Base-by-base conservation (phyloP, 1,140 invertebrate species). In the Campoletis sonorensis region DNA sequence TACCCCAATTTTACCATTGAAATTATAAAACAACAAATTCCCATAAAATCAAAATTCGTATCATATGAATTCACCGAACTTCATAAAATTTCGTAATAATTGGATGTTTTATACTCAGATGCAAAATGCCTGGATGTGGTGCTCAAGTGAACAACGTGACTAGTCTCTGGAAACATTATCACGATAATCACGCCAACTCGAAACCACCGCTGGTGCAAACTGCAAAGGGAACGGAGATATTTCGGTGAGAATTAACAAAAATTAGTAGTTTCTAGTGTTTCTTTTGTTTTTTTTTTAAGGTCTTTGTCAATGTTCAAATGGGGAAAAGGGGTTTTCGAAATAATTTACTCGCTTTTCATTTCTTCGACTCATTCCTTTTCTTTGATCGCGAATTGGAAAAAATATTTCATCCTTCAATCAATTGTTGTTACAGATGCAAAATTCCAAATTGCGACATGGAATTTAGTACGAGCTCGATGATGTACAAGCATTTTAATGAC, bases 121-220 rank as follows among this genome's bases (percentile, higher is more conserved):
- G 91, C 71, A 92, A 92, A 84, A 90, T 90, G 84, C 89, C 90
- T 72, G 90, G 91, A 37, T 92, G 91, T 80, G 89, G 90, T 67
- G 90, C 88, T 33, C 88, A 91, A 86, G 87, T 90, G 23, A 89
- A 88, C 70, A 91, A 90, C 73, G 91, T 90, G 27, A 90, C 87
- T 78, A 87, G 85, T 83, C 83, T 92, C 76, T 92, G 90, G 89
- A 91, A 92, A 79, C 90, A 92, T 84, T 92, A 91, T 84, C 91
- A 92, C 70, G 90, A 92, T 76, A 92, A 89, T 90, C 91, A 92
- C 85, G 90, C 90, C 40, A 90, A 89, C 86, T 85, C 88, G 30
- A 91, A 92, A 82, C 84, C 89, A 61, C 85, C 88, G 30, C 33
- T 86, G 37, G 84, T 84, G 81, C 85, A 87, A 84, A 85, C 81